These are phyloP conservation scores for Gnathonemus longibarbis DNA, from an alignment of 2,113 vertebrate genomes.

Conservation along the genomic window DNA sequence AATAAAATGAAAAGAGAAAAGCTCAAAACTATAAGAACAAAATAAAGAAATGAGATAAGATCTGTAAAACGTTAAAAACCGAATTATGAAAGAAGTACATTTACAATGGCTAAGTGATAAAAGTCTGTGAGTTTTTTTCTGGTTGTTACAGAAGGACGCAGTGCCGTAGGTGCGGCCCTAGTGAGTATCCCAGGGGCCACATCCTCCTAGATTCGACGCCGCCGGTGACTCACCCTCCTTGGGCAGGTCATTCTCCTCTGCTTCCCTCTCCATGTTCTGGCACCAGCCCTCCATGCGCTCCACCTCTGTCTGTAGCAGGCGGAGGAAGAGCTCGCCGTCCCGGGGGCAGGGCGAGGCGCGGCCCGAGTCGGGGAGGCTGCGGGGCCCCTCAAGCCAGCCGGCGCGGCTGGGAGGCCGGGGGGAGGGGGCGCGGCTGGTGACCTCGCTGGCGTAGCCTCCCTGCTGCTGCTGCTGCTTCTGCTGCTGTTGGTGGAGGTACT, in stretches of 20 bases:
- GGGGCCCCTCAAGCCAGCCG: conserved; percentile 80
- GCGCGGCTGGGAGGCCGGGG: conserved; percentile 61
- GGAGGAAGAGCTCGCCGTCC: conserved; percentile 93
- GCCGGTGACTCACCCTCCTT: conserved; percentile 77
- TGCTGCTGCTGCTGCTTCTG: background rate
- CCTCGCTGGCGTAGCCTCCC: conserved; percentile 72
- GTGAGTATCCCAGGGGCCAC: background rate
- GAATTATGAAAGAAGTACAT: background rate
- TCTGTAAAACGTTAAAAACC: background rate
- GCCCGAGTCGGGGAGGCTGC: conserved; percentile 88
- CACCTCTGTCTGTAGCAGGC: conserved; percentile 87
- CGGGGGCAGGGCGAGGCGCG: conserved; percentile 86
- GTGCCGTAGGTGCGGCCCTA: background rate
- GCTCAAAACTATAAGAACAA: no score
- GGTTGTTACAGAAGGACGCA: background rate
- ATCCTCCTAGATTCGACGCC: no score
- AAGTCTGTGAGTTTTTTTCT: background rate
- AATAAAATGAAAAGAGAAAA: no score
- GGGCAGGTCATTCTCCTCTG: conserved; percentile 86
- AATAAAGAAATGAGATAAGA: background rate
- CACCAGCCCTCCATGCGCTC: conserved; percentile 98
- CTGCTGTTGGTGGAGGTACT: conserved; percentile 60
- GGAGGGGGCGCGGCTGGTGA: conserved; percentile 54
- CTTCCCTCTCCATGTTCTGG: conserved; percentile 93
- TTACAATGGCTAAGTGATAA: background rate